Evolutionary conservation across 2,113 vertebrate species (phyloP), one percentile per base, ranked within the genome.

Genomic region (Hiodon alosoides): DNA sequence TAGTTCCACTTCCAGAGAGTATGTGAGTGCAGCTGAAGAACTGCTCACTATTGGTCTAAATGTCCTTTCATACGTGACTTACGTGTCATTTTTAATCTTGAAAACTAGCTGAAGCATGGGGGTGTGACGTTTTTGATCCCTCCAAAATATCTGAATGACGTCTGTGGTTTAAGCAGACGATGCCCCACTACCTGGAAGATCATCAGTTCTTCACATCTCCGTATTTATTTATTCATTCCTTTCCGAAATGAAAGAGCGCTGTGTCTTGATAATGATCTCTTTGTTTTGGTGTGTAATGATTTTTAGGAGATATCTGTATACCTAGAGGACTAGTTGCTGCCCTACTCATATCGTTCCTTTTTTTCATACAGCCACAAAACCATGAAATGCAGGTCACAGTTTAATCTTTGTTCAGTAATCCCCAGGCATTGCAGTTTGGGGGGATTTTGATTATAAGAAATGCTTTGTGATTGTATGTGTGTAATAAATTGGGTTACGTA

Each of bases 361-460:
- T 31, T 31, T 31, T 31, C 31, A 31, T 31, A 31, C 54, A 47
- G 4, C 17, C 51, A 52, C 47, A 71, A 71, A 17, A 57, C 54
- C 69, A 48, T 16, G 55, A 58, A 31, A 46, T 71, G 47, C 51
- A 55, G 53, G 53, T 31, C 54, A 46, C 10, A 17, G 46, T 58
- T 46, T 17, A 13, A 64, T 64, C 17, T 64, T 64, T 64, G 11
- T 47, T 57, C 47, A 57, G 50, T 71, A 58, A 54, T 31, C 17
- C 54, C 9, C 13, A 54, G 69, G 48, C 58, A 54, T 57, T 71
- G 46, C 17, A 71, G 58, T 71, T 16, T 47, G 69, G 48, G 58
- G 8, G 70, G 55, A 71, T 60, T 59, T 71, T 9, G 10, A 60
- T 52, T 47, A 47, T 59, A 60, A 71, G 46, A 64, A 64, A 64